phyloP scores from a whole-genome alignment of 2,888 invertebrate species.

The Lottia scabra region DNA sequence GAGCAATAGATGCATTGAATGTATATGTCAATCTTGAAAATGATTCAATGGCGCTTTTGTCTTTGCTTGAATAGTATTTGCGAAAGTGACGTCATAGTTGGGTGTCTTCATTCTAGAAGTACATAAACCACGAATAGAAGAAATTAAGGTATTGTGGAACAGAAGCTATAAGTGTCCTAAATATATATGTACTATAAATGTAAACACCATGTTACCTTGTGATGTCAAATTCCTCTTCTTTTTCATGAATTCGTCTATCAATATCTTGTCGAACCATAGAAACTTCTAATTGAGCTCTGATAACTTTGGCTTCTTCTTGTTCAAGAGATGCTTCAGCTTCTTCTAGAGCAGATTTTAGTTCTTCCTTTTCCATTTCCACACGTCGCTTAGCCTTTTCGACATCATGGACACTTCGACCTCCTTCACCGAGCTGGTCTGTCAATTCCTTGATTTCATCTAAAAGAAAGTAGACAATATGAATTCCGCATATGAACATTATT shows the following conservation, averaged over 20 bases:
- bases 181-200: too few relatives aligned
- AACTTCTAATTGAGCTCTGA: slow-evolving; percentile 91
- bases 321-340: slow-evolving; percentile 98
- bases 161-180: too few relatives aligned
- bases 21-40: too few relatives aligned
- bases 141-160: too few relatives aligned
- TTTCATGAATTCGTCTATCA: slow-evolving; percentile 98
- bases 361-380: slow-evolving; percentile 98
- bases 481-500: too few relatives aligned
- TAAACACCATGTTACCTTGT: slow-evolving; percentile 74
- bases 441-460: slow-evolving; percentile 95
- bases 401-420: background rate
- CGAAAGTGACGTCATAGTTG: too few relatives aligned
- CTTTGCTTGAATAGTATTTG: too few relatives aligned
- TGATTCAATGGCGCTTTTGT: too few relatives aligned
- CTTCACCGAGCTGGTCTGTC: background rate
- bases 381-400: slow-evolving; percentile 88
- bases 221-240: slow-evolving; percentile 99
- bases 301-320: slow-evolving; percentile 79
- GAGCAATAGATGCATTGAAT: too few relatives aligned
- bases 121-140: too few relatives aligned
- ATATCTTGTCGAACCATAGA: slow-evolving; percentile 99
- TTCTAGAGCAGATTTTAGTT: slow-evolving; percentile 97
- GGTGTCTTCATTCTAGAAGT: too few relatives aligned
- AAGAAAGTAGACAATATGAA: slow-evolving; percentile 2